Conservation (phyloP, 2,797 vertebrate genomes). For the Sebastes jordani region DNA sequence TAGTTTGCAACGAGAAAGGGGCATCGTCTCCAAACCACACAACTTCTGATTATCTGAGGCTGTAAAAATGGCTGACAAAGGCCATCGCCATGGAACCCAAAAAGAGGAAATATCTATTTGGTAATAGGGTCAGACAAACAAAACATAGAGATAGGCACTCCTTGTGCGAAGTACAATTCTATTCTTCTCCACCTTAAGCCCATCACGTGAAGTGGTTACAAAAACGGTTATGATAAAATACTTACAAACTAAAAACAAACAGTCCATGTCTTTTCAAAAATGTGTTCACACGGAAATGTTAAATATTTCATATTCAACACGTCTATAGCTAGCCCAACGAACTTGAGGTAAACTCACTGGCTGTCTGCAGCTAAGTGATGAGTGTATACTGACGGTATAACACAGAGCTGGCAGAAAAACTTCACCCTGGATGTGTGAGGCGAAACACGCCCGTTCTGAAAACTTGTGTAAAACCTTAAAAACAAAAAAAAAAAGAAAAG, state of each 20-base stretch:
- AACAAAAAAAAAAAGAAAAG: conserved; percentile 11
- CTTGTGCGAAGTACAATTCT: conserved; percentile 66
- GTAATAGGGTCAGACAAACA: conserved; percentile 56
- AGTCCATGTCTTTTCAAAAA: conserved; percentile 48
- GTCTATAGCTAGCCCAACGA: conserved; percentile 38
- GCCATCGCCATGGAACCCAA: conserved; percentile 39
- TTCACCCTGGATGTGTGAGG: conserved; percentile 42
- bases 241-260: conserved; percentile 53
- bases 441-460: conserved; percentile 27
- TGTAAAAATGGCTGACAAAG: conserved; percentile 59
- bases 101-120: conserved; percentile 62
- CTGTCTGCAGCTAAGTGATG: conserved; percentile 45
- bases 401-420: conserved; percentile 44
- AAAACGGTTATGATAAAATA: conserved; percentile 55
- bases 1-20: conserved; percentile 56
- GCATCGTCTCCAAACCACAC: conserved; percentile 45
- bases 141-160: conserved; percentile 64
- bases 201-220: conserved; percentile 66
- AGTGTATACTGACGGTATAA: conserved; percentile 11
- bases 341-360: conserved; percentile 63
- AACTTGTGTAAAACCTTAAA: conserved; percentile 7
- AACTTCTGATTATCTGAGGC: conserved; percentile 69
- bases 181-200: conserved; percentile 45
- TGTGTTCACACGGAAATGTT: conserved; percentile 41
- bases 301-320: conserved; percentile 52